These are phyloP conservation scores for Poeciliopsis turneri DNA, from an alignment of 2,797 vertebrate genomes.

Conservation along the genomic window DNA sequence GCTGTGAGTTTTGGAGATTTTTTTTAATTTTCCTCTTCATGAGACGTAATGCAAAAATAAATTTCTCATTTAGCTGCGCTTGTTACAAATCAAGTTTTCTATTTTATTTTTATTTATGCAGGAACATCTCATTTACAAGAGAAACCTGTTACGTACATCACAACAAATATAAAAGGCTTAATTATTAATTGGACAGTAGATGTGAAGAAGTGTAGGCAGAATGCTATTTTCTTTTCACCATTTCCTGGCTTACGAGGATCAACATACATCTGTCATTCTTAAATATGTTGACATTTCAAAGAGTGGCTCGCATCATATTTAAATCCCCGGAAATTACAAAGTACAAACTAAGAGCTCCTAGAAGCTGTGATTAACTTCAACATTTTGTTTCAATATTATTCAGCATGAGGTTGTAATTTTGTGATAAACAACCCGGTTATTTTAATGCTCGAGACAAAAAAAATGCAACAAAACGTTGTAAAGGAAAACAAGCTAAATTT, in stretches of 20 bases:
- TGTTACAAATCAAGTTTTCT: neutral
- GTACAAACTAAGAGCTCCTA: neutral
- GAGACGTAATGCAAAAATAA: neutral
- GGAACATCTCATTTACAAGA: too few relatives aligned
- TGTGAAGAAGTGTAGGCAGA: neutral
- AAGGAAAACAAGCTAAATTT: constrained; percentile 23
- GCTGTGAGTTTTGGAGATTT: neutral
- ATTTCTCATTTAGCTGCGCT: neutral
- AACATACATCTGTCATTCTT: neutral
- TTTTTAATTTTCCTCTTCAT: neutral
- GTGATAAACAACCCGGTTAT: neutral
- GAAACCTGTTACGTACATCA: too few relatives aligned
- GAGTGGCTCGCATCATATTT: neutral
- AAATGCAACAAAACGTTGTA: constrained; percentile 20
- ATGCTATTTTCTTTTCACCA: neutral
- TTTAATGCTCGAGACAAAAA: constrained; percentile 16
- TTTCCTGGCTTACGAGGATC: neutral
- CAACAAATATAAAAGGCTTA: neutral
- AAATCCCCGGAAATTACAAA: neutral
- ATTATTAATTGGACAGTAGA: neutral
- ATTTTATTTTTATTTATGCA: too few relatives aligned
- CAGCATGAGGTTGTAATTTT: neutral
- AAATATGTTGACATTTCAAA: neutral
- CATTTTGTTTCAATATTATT: neutral
- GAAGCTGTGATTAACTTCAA: neutral